Base-by-base conservation (phyloP, 2,888 invertebrate genomes). In the Darwinula stevensoni region DNA sequence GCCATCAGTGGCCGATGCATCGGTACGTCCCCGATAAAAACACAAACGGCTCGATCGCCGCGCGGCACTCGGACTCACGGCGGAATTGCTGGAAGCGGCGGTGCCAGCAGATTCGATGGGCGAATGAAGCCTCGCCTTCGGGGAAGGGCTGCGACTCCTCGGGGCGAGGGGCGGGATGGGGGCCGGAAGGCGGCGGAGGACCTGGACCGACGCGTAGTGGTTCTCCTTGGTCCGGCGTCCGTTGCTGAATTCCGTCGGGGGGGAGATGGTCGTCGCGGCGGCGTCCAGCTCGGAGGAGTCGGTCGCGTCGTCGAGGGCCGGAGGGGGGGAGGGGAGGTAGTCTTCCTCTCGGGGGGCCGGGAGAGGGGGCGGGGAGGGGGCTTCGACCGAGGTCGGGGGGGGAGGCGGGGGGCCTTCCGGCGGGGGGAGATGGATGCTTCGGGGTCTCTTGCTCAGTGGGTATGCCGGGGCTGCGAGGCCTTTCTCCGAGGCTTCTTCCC, bases 311-410 rank as follows among this genome's bases (percentile, higher is more conserved):
- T 6, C 6, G 22, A 22, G 6, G n/a, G 22, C 22, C 22, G 6
- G 22, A 6, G 22, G 9, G 9, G 35, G 45, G 45, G 4, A 14
- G 30, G 14, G 6, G 15, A 17, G 3, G 31, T 30, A 31, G 14
- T 16, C 29, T 18, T 35, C 34, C 31, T 32, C 32, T 32, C 35
- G 33, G 14, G 37, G 36, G 14, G 36, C 38, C 14, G 36, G 38
- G 9, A 33, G 37, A 5, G 36, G 36, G 4, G 34, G 35, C 14
- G 32, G 14, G 9, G 22, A 22, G 6, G 22, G 22, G n/a, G 22
- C 9, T 9, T 6, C 22, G n/a, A 35, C 52, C 11, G 51, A 50
- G 17, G 51, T 48, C 16, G 49, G 46, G 6, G 48, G 41, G 2
- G 47, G 39, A 11, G 45, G 43, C 12, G 44, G 43, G 1, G 51